phyloP scores from a whole-genome alignment of 1,140 invertebrate species.

The Telenomus remus region DNA sequence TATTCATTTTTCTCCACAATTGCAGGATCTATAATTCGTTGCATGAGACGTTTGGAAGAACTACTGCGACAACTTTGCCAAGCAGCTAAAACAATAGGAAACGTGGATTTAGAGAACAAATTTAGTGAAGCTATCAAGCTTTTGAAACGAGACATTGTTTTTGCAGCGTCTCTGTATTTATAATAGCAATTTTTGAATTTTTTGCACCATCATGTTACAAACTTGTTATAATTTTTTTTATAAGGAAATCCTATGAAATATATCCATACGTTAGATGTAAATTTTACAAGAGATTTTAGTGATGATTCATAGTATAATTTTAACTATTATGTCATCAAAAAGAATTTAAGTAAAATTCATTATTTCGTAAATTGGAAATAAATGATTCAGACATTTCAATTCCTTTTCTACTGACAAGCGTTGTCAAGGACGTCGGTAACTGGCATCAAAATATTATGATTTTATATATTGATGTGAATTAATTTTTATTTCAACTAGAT shows the following conservation, averaged over 20 bases:
- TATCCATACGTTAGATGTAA: neutral
- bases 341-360: too few relatives aligned
- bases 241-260: neutral
- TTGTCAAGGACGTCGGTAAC: too few relatives aligned
- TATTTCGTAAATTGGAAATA: too few relatives aligned
- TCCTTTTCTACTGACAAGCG: too few relatives aligned
- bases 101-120: constrained; percentile 96
- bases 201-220: neutral
- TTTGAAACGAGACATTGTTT: constrained; percentile 98
- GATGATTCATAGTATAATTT: too few relatives aligned
- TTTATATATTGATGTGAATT: too few relatives aligned
- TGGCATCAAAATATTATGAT: too few relatives aligned
- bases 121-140: constrained; percentile 94
- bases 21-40: constrained; percentile 96
- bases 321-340: too few relatives aligned
- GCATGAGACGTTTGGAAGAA: constrained; percentile 97
- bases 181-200: constrained; percentile 72
- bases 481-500: too few relatives aligned
- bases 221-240: neutral
- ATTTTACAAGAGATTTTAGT: neutral
- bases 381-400: too few relatives aligned
- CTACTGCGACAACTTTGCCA: constrained; percentile 95
- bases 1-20: too few relatives aligned
- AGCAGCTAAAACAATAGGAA: constrained; percentile 97
- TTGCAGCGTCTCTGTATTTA: constrained; percentile 98